A percentile compares a stretch with the other conserved stretches of the same genome.
phyloP scores from a whole-genome alignment of 1,140 invertebrate genomes.

The Chelonus insularis region DNA sequence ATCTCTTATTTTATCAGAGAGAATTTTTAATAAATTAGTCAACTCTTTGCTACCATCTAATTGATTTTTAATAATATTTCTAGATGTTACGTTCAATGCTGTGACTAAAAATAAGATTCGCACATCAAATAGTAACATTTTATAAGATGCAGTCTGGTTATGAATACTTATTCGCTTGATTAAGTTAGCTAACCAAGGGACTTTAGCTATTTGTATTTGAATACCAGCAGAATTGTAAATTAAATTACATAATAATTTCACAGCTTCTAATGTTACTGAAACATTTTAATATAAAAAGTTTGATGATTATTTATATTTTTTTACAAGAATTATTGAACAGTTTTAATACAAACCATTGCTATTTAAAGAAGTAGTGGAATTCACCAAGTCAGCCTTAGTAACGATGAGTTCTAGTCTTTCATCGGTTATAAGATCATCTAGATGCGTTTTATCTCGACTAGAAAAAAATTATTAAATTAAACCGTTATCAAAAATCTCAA shows the following conservation, averaged over 20 bases:
- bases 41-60: slow-evolving; percentile 80
- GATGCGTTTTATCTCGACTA: slow-evolving; percentile 75
- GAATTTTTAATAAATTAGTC: slow-evolving; percentile 73
- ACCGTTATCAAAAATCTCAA: slow-evolving; percentile 15
- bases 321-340: too few species aligned
- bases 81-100: slow-evolving; percentile 73
- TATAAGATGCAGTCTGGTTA: slow-evolving; percentile 62
- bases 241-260: slow-evolving; percentile 89
- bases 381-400: slow-evolving; percentile 64
- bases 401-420: slow-evolving; percentile 70
- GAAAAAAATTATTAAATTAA: slow-evolving; percentile 36
- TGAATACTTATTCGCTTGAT: slow-evolving; percentile 75
- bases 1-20: slow-evolving; percentile 40
- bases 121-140: slow-evolving; percentile 85
- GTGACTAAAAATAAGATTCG: slow-evolving; percentile 87
- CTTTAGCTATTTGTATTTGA: slow-evolving; percentile 71
- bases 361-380: slow-evolving; percentile 38
- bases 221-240: slow-evolving; percentile 78
- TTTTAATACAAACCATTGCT: too few species aligned
- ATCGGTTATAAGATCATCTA: slow-evolving; percentile 71
- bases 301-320: too few species aligned
- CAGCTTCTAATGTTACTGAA: slow-evolving; percentile 73
- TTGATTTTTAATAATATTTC: slow-evolving; percentile 73
- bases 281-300: too few species aligned
- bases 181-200: slow-evolving; percentile 73